Evolutionary conservation across 2,113 vertebrate genomes (phyloP), one percentile per base, ranked within the genome.

Genomic region (Thamnophis sirtalis): DNA sequence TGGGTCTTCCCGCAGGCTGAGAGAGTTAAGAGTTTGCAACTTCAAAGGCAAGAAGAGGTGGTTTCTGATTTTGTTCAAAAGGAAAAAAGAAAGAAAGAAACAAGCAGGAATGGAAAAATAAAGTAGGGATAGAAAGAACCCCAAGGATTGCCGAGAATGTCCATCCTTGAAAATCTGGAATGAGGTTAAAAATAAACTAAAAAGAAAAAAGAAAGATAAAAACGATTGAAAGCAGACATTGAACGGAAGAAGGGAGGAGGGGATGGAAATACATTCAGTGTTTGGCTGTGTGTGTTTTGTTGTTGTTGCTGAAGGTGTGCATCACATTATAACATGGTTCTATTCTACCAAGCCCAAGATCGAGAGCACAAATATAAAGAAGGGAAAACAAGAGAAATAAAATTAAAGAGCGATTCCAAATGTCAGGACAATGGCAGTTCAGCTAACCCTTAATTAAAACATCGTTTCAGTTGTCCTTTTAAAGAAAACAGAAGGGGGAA

Each of bases 371-470:
- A 9, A 86, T 53, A 53, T 26, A 86, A 26, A 86, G 11, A 50
- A 38, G 24, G 11, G 50, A 93, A 24, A 51, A 58, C 93, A 93
- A 22, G 19, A 13, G 48, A 43, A 38, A 86, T 54, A 17, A 53
- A 13, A 21, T 0, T 3, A 0, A 3, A 50, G 80, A 54, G 3
- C 21, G 19, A n/a, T 58, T 48, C 53, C 89, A 88, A 50, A 93
- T 38, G 88, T 95, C 91, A 53, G 87, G 93, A 84, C 92, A 88
- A 87, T 92, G 63, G 8, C 86, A 94, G 93, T 97, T 98, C 98
- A 98, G 98, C 98, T 98, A 98, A 98, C 98, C 98, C 97, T 98
- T 98, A 97, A 98, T 98, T 98, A 98, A 98, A 98, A 98, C 96
- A 97, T 97, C 97, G 96, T 98, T 98, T 98, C 97, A 98, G 98